Evolutionary conservation across 2,113 vertebrate genomes (phyloP).

Genomic region (Cercocebus atys): DNA sequence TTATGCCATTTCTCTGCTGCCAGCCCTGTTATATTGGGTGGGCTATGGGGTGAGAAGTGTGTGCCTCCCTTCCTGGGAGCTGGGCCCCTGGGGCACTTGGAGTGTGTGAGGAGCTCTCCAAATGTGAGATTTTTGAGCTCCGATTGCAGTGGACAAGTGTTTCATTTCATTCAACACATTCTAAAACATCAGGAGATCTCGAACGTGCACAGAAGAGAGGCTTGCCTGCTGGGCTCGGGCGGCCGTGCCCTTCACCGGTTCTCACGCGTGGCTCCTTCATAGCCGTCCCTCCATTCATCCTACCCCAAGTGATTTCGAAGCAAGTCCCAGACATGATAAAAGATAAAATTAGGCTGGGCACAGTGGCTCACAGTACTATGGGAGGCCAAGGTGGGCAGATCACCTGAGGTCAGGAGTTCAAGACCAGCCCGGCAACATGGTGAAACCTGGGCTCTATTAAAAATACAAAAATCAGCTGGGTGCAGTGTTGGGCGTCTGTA

Average conservation of each 20-base stretch:
- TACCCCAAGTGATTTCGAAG: background rate
- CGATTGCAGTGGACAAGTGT: accelerated
- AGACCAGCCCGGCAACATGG: no score
- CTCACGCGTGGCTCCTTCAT: accelerated
- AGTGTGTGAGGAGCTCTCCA: background rate
- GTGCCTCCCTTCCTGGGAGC: background rate
- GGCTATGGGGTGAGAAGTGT: accelerated
- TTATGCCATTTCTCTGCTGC: background rate
- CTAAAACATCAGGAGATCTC: background rate
- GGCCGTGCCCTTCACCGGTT: background rate
- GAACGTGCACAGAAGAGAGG: accelerated
- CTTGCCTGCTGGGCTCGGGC: accelerated
- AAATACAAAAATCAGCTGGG: no score
- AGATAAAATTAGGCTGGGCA: background rate
- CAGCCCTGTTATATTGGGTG: background rate
- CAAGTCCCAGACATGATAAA: background rate
- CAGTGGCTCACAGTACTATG: no score
- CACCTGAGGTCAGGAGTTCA: no score
- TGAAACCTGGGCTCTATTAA: no score
- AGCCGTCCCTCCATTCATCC: no score
- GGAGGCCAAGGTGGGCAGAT: no score
- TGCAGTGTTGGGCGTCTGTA: no score
- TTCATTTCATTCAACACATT: background rate
- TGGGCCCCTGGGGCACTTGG: accelerated
- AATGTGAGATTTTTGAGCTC: background rate